phyloP scores from a whole-genome alignment of 2,888 invertebrate species.

The Cephus spinipes region DNA sequence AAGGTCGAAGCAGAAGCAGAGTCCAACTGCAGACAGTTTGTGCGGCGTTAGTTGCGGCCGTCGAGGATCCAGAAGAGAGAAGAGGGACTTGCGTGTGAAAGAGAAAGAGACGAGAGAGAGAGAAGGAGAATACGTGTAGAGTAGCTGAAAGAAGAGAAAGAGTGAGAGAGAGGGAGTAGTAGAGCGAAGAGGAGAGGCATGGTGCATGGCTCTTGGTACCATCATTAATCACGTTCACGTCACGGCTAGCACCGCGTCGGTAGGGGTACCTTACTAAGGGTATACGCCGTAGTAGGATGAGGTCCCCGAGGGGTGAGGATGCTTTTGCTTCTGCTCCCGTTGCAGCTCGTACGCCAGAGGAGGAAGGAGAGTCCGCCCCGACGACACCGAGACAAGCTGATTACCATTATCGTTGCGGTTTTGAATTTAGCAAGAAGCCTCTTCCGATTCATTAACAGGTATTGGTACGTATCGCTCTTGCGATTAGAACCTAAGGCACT shows the following conservation, averaged over 20 bases:
- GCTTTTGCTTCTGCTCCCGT: slow-evolving; percentile 38
- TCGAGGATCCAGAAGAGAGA: slow-evolving; percentile 25
- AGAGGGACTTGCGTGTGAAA: slow-evolving; percentile 23
- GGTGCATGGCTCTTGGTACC: slow-evolving; percentile 59
- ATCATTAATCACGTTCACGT: slow-evolving; percentile 66
- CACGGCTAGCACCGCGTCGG: slow-evolving; percentile 63
- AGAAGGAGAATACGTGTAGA: slow-evolving; percentile 22
- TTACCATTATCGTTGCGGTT: slow-evolving; percentile 49
- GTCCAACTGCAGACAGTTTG: slow-evolving; percentile 42
- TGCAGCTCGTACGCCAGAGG: slow-evolving; percentile 31
- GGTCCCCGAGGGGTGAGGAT: slow-evolving; percentile 42
- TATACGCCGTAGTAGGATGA: slow-evolving; percentile 53
- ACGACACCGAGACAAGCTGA: slow-evolving; percentile 49
- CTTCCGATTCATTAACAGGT: background rate
- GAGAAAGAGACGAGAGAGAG: slow-evolving; percentile 26
- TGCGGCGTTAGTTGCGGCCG: slow-evolving; percentile 26
- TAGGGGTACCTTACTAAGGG: slow-evolving; percentile 64
- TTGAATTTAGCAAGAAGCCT: slow-evolving; percentile 31
- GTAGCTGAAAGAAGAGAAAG: slow-evolving; percentile 9
- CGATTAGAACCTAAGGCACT: too few relatives aligned
- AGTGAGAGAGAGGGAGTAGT: background rate
- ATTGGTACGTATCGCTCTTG: too few relatives aligned
- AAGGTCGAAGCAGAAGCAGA: slow-evolving; percentile 36
- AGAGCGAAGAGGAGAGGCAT: slow-evolving; percentile 26
- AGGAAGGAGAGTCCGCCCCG: slow-evolving; percentile 39